Evolutionary conservation across 2,797 vertebrate genomes (phyloP).

Genomic region (Sphenopsis melanotis): DNA sequence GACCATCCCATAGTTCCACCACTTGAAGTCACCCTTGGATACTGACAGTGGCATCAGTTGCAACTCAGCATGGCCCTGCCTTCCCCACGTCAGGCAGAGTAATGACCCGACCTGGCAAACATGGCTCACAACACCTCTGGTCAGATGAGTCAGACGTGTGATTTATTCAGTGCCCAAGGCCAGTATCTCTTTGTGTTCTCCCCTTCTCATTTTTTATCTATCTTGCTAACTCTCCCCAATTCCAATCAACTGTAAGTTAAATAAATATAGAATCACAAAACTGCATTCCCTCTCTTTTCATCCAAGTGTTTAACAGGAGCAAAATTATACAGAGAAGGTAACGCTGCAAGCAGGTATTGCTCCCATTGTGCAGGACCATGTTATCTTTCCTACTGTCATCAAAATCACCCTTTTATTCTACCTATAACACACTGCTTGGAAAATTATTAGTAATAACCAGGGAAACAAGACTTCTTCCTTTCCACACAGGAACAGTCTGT

Average conservation of each 20-base stretch:
- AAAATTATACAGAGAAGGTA: not conserved
- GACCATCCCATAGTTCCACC: not conserved
- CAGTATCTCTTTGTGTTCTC: not conserved
- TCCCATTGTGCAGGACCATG: rapidly evolving
- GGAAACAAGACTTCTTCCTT: not conserved
- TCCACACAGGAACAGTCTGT: not conserved
- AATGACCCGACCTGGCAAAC: not conserved
- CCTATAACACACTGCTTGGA: not conserved
- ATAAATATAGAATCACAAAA: not conserved
- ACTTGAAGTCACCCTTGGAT: not conserved
- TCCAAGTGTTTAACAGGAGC: not conserved
- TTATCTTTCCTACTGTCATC: not conserved
- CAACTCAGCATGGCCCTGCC: not conserved
- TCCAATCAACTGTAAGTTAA: not conserved
- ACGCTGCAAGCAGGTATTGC: not conserved
- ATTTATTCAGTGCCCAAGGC: slow-evolving; percentile 10
- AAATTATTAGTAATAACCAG: not conserved
- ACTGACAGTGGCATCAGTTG: not conserved
- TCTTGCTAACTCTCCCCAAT: not conserved
- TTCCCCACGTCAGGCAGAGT: not conserved
- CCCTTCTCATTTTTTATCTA: not conserved
- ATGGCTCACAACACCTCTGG: not conserved
- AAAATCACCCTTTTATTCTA: not conserved
- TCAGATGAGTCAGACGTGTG: not conserved
- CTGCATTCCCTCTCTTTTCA: not conserved